Evolutionary conservation across 2,888 invertebrate genomes (phyloP).

Genomic region (Eilema griseolum): DNA sequence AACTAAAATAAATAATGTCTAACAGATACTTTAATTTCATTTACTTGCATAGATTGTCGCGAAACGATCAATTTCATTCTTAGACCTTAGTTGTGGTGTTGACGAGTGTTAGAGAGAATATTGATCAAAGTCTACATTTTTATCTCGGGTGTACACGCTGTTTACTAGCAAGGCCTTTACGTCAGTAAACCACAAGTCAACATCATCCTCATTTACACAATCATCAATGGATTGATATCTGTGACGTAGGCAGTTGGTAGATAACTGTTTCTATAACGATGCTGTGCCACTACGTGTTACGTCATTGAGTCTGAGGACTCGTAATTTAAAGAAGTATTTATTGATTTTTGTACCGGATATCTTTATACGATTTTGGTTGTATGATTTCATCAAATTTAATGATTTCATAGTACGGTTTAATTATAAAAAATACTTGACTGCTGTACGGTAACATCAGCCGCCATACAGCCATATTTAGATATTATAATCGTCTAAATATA

Average conservation of each 20-base stretch:
- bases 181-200: conserved; percentile 18
- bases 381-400: neutral
- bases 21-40: too few relatives aligned
- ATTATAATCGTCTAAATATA: too few relatives aligned
- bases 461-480: too few relatives aligned
- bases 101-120: neutral
- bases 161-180: conserved; percentile 6
- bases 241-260: conserved; percentile 24
- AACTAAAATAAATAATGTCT: too few relatives aligned
- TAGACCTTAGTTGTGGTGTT: too few relatives aligned
- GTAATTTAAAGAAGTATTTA: neutral
- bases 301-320: neutral
- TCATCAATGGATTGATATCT: conserved; percentile 25
- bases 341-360: neutral
- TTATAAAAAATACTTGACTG: too few relatives aligned
- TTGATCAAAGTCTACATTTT: conserved; percentile 10
- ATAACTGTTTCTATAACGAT: conserved; percentile 45
- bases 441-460: too few relatives aligned
- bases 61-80: neutral
- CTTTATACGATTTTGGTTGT: neutral
- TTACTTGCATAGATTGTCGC: too few relatives aligned
- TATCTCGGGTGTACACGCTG: neutral
- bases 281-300: conserved; percentile 6
- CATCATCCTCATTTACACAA: conserved; percentile 23
- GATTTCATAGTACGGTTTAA: neutral